phyloP scores from a whole-genome alignment of 2,888 invertebrate species.

The Ectemnius continuus region DNA sequence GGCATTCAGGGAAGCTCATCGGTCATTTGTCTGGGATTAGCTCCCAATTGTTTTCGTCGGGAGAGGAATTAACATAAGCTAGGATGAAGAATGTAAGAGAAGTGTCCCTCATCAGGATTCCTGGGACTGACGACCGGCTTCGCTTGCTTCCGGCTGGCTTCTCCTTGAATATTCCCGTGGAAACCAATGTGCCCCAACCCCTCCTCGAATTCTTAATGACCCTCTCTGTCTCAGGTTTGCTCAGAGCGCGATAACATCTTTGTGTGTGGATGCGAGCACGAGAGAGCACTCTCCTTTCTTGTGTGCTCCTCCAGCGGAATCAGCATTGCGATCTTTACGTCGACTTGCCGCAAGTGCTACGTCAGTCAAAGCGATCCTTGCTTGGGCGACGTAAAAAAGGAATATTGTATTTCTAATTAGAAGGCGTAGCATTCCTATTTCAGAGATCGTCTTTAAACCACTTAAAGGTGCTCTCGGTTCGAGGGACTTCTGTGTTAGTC shows the following conservation, averaged over 20 bases:
- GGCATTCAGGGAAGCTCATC: constrained; percentile 63
- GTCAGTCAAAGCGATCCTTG: no score
- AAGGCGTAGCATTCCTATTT: background rate
- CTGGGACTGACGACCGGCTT: constrained; percentile 44
- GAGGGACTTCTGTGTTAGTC: constrained; percentile 53
- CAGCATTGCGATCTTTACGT: no score
- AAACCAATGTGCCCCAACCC: constrained; percentile 52
- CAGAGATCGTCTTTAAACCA: constrained; percentile 10
- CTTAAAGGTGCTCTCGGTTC: constrained; percentile 39
- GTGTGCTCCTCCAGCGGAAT: no score
- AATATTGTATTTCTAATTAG: no score
- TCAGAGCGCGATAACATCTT: constrained; percentile 44
- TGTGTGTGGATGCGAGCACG: constrained; percentile 33
- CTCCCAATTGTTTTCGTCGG: constrained; percentile 75
- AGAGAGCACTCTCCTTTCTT: background rate
- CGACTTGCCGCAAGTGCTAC: no score
- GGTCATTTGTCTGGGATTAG: constrained; percentile 78
- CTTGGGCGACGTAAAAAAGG: no score
- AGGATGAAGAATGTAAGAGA: constrained; percentile 76
- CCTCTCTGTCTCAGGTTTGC: constrained; percentile 9
- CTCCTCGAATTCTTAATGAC: constrained; percentile 65
- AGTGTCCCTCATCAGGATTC: constrained; percentile 62
- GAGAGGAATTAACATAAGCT: constrained; percentile 77
- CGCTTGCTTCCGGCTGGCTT: no score
- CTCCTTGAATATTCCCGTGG: constrained; percentile 68